phyloP scores from a whole-genome alignment of 1,140 invertebrate genomes.

The Arctopsyche grandis region DNA sequence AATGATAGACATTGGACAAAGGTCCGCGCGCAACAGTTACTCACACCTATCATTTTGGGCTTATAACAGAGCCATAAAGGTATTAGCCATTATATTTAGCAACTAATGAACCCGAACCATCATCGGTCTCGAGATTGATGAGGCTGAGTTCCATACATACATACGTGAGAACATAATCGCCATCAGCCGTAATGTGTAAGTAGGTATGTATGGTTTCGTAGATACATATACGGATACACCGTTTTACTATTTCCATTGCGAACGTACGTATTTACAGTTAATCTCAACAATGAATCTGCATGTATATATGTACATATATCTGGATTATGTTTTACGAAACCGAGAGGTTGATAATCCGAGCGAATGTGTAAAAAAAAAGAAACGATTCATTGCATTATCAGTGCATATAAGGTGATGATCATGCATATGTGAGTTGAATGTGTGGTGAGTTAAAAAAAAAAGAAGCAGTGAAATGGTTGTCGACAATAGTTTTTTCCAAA shows the following conservation, averaged over 20 bases:
- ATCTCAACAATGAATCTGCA: conserved; percentile 18
- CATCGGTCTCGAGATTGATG: conserved; percentile 15
- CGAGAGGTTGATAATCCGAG: neutral
- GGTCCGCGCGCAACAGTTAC: conserved; percentile 16
- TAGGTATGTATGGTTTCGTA: too few species aligned
- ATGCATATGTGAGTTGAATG: too few species aligned
- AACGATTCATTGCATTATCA: too few species aligned
- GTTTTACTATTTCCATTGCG: neutral
- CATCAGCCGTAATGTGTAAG: neutral
- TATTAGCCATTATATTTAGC: conserved; percentile 36
- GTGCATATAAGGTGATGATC: too few species aligned
- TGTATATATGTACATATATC: too few species aligned
- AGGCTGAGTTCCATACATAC: neutral
- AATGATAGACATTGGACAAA: conserved; percentile 34
- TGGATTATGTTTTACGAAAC: neutral
- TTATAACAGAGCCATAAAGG: conserved; percentile 38
- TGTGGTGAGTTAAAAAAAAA: too few species aligned
- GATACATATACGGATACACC: neutral
- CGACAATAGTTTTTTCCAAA: too few species aligned
- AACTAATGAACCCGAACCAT: conserved; percentile 39
- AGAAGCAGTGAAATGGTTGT: too few species aligned
- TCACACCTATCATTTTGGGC: conserved; percentile 37
- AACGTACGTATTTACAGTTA: conserved; percentile 11
- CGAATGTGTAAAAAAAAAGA: too few species aligned
- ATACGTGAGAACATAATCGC: conserved; percentile 27